Percentiles rank a stretch among this genome's conserved stretches.
Conservation (phyloP, 2,797 vertebrate species). For the Chaetophractus vellerosus region DNA sequence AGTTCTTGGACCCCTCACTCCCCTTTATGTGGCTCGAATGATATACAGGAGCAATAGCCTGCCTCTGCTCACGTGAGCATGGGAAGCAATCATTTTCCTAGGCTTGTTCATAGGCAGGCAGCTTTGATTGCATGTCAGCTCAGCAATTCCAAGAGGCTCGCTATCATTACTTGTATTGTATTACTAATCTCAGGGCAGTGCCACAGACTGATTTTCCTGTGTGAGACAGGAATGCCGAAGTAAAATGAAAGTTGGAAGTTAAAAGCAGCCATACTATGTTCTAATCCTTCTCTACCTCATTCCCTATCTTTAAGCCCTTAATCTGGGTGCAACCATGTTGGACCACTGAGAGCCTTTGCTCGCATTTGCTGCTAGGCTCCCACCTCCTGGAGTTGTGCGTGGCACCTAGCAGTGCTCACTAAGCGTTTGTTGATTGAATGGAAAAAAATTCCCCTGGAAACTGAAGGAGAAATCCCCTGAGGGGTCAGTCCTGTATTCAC, state of each 20-base stretch:
- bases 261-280: background rate
- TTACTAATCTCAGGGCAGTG: conserved; percentile 45
- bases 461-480: background rate
- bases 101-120: conserved; percentile 28
- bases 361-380: background rate
- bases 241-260: conserved; percentile 36
- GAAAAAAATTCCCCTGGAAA: conserved; percentile 15
- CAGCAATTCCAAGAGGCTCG: conserved; percentile 59
- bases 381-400: background rate
- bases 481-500: background rate
- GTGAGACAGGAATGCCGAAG: conserved; percentile 36
- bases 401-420: background rate
- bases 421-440: background rate
- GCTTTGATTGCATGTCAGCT: conserved; percentile 70
- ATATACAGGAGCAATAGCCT: conserved; percentile 71
- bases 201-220: background rate
- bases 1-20: conserved; percentile 61
- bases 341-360: conserved; percentile 37
- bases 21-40: conserved; percentile 46
- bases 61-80: background rate
- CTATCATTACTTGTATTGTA: conserved; percentile 47
- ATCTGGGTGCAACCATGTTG: background rate
- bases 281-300: background rate
- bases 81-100: conserved; percentile 69
- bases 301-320: background rate